These are phyloP conservation scores for Brachystomella parvula DNA, from an alignment of 1,140 invertebrate genomes.

Conservation along the genomic window DNA sequence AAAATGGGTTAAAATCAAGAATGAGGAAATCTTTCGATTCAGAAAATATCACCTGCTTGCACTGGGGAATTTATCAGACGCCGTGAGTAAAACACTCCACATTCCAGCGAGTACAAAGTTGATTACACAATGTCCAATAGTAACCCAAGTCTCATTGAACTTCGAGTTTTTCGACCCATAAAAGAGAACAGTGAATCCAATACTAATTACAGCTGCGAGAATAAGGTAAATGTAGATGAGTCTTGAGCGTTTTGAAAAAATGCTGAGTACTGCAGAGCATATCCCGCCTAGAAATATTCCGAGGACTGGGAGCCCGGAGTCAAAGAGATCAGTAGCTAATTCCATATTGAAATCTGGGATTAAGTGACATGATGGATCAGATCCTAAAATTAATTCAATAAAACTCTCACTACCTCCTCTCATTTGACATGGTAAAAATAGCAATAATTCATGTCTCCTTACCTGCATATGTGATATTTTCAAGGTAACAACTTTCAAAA, in stretches of 20 bases:
- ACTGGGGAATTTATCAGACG: slow-evolving; percentile 34
- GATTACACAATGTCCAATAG: slow-evolving; percentile 32
- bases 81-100: slow-evolving; percentile 33
- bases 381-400: slow-evolving; percentile 20
- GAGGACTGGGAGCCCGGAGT: slow-evolving; percentile 33
- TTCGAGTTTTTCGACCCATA: background rate
- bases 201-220: slow-evolving; percentile 28
- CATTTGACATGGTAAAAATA: too few relatives aligned
- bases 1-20: background rate
- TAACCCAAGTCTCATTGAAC: slow-evolving; percentile 22
- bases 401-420: too few relatives aligned
- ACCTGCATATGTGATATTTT: slow-evolving; percentile 37
- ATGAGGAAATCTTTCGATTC: background rate
- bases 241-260: slow-evolving; percentile 18
- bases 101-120: slow-evolving; percentile 28
- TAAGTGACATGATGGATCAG: slow-evolving; percentile 34
- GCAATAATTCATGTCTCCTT: background rate
- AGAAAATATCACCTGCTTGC: slow-evolving; percentile 26
- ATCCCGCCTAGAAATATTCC: slow-evolving; percentile 35
- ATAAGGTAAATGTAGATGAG: slow-evolving; percentile 25
- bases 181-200: slow-evolving; percentile 26
- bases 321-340: slow-evolving; percentile 32
- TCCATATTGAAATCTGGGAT: slow-evolving; percentile 38
- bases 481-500: slow-evolving; percentile 32
- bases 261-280: slow-evolving; percentile 20